Conservation (phyloP, 2,797 vertebrate species). For the Lindbergichthys nudifrons region DNA sequence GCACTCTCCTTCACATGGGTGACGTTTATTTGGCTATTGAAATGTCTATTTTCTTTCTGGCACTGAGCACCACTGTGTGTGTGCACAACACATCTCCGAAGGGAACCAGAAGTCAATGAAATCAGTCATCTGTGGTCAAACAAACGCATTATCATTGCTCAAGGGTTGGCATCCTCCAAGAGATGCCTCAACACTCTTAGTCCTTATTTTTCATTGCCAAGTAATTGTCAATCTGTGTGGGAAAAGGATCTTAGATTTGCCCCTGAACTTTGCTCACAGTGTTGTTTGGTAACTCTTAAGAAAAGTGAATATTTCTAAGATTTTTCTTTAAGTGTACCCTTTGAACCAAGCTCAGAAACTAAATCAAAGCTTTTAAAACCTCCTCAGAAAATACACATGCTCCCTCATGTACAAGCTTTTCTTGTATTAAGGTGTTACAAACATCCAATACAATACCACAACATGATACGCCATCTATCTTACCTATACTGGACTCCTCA, state of each 20-base stretch:
- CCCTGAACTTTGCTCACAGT: constrained; percentile 11
- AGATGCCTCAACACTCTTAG: constrained; percentile 35
- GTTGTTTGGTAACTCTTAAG: constrained; percentile 7
- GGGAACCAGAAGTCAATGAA: constrained; percentile 55
- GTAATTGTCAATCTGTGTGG: constrained; percentile 31
- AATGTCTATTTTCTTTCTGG: constrained; percentile 59
- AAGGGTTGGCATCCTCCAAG: constrained; percentile 45
- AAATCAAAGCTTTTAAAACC: constrained; percentile 26
- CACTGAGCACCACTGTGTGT: constrained; percentile 35
- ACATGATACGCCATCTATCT: constrained; percentile 24
- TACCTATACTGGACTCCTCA: constrained; percentile 95
- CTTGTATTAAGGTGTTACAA: neutral
- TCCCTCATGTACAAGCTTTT: neutral
- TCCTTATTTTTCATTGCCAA: constrained; percentile 41
- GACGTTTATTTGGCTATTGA: constrained; percentile 64
- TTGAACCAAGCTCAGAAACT: constrained; percentile 15
- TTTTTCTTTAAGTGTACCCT: constrained; percentile 6
- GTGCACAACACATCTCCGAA: constrained; percentile 51
- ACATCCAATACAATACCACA: neutral
- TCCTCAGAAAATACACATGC: constrained; percentile 1
- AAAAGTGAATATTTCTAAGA: neutral
- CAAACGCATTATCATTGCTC: constrained; percentile 52
- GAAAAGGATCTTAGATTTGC: constrained; percentile 17
- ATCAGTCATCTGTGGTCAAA: constrained; percentile 65
- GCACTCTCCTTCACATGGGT: constrained; percentile 44